Evolutionary conservation across 2,113 vertebrate species (phyloP).

Genomic region (Theristicus caerulescens): DNA sequence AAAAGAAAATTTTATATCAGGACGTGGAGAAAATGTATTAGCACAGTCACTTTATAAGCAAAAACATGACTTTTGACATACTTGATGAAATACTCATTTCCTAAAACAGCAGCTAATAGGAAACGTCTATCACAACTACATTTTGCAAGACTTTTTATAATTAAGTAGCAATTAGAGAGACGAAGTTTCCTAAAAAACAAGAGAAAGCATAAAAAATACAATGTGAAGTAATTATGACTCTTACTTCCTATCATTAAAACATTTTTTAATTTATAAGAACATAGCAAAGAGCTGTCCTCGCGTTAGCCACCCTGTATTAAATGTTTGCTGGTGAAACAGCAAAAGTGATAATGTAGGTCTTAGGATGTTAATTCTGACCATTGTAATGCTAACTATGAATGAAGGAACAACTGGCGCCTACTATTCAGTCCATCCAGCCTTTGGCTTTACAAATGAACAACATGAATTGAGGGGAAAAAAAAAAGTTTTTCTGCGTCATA

Average conservation of each 20-base stretch:
- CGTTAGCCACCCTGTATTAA: slow-evolving; percentile 66
- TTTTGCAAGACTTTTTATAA: slow-evolving; percentile 30
- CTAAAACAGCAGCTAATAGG: slow-evolving; percentile 54
- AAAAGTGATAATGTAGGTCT: slow-evolving; percentile 73
- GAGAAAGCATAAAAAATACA: background rate
- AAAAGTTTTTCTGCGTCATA: slow-evolving; percentile 79
- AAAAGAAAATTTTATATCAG: background rate
- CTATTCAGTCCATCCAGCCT: slow-evolving; percentile 77
- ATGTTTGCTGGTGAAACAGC: slow-evolving; percentile 68
- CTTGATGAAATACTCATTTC: slow-evolving; percentile 51
- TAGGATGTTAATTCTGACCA: slow-evolving; percentile 83
- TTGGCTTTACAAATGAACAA: slow-evolving; percentile 82
- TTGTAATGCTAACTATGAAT: slow-evolving; percentile 87
- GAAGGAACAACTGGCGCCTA: slow-evolving; percentile 72
- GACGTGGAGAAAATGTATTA: background rate
- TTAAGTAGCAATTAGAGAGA: slow-evolving; percentile 16
- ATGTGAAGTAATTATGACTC: background rate
- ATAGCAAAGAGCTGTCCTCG: slow-evolving; percentile 34
- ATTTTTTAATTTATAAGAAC: slow-evolving; percentile 23
- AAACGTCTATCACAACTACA: slow-evolving; percentile 41
- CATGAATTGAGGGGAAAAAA: slow-evolving; percentile 71
- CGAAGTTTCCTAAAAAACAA: background rate
- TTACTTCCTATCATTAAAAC: background rate
- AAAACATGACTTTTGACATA: slow-evolving; percentile 54
- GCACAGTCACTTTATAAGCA: slow-evolving; percentile 50